Percentiles rank a stretch among this genome's conserved stretches.
Evolutionary conservation across 2,888 invertebrate genomes (phyloP).

Genomic region (Netelia fuscicornis): DNA sequence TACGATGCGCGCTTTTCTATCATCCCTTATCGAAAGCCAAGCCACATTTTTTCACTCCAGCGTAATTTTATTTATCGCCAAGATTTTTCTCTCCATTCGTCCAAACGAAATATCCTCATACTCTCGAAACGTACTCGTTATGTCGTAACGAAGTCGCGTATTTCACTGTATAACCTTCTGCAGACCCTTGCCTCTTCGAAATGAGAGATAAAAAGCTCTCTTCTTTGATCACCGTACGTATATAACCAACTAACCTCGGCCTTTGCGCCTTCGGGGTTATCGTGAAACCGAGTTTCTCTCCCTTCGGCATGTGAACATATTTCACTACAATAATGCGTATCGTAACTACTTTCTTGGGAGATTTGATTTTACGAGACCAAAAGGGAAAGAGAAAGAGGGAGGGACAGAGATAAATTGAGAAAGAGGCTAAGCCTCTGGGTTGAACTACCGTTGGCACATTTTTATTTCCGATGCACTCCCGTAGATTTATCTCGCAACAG

Average conservation of each 20-base stretch:
- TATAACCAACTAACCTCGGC: neutral
- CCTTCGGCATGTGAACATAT: slow-evolving; percentile 5
- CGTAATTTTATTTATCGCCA: neutral
- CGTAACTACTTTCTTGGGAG: neutral
- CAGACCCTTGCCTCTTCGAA: neutral
- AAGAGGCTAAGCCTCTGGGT: neutral
- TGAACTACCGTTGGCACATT: neutral
- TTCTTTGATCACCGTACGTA: slow-evolving; percentile 36
- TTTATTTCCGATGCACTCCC: neutral
- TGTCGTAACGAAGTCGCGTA: slow-evolving; percentile 22
- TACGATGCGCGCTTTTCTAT: neutral
- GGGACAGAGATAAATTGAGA: too few species aligned
- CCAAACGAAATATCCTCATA: neutral
- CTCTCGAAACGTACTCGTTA: neutral
- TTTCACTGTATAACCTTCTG: neutral
- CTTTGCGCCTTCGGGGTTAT: slow-evolving; percentile 20
- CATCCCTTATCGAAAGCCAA: slow-evolving; percentile 11
- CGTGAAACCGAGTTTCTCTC: slow-evolving; percentile 4
- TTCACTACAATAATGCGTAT: slow-evolving; percentile 19
- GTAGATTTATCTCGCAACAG: too few species aligned
- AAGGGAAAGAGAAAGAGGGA: neutral
- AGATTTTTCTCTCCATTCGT: neutral
- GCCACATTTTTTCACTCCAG: neutral
- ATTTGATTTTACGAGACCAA: slow-evolving; percentile 5
- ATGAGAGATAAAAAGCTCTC: slow-evolving; percentile 5